Conservation (phyloP, 2,113 vertebrate species). For the Motacilla alba region DNA sequence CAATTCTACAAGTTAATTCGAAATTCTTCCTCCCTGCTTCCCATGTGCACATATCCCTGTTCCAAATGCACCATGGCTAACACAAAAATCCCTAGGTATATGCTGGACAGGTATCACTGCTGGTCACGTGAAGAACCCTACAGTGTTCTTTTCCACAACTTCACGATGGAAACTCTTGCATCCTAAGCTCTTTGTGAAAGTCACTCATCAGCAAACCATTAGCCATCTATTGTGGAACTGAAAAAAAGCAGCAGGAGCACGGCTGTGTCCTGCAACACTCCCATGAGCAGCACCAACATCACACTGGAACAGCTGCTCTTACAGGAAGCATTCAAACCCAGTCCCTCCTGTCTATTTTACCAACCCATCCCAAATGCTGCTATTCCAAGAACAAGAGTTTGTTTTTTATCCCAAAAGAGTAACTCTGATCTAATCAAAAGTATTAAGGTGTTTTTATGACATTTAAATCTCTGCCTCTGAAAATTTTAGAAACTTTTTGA, state of each 20-base stretch:
- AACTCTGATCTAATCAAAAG: not conserved
- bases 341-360: not conserved
- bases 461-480: not conserved
- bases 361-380: not conserved
- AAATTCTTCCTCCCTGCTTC: not conserved
- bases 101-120: not conserved
- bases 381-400: not conserved
- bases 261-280: not conserved
- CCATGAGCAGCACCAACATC: not conserved
- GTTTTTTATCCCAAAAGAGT: not conserved
- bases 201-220: not conserved
- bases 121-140: not conserved
- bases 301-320: not conserved
- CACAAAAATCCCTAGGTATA: not conserved
- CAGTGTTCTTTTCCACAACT: not conserved
- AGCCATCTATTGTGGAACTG: not conserved
- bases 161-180: not conserved
- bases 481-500: not conserved
- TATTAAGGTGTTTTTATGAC: not conserved
- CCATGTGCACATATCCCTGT: fast-evolving
- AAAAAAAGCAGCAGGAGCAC: not conserved
- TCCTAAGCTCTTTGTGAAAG: not conserved
- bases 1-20: not conserved
- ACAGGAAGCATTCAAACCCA: not conserved
- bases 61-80: not conserved